Base-by-base conservation (phyloP, 2,113 vertebrate species). In the Martes martes region DNA sequence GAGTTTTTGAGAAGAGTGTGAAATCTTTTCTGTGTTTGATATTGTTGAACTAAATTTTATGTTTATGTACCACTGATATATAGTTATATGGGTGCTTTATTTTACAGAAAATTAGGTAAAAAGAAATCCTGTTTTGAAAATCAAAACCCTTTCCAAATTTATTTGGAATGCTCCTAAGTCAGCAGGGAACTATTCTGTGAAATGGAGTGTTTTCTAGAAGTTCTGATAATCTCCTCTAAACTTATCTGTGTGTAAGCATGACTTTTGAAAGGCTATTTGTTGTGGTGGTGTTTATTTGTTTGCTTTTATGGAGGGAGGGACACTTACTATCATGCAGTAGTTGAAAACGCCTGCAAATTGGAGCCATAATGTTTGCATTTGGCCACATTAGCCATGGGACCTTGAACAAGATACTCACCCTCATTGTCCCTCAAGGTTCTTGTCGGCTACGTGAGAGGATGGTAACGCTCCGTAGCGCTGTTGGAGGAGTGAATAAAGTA, bases 111-210 rank as follows among this genome's bases (percentile, higher is more conserved):
- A 42, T 28, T 50, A 65, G 23, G 8, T 28, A 31, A 31, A 47
- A 73, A 91, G n/a, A 79, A 88, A 50, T 42, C 23, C 47, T 33
- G 85, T 57, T 86, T 50, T 42, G 63, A 71, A 89, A 89, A 84
- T 13, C 23, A 45, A 93, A 79, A 45, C 74, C 69, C 63, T 91
- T 84, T 85, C 15, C 63, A 61, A 42, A 36, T 59, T 52, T 52
- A 15, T 33, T 11, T 63, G n/a, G 33, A 47, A 24, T 76, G 71
- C 14, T 84, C 8, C 7, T 39, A 45, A 74, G 28, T n/a, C 39
- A n/a, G 21, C 7, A 47, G 59, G 79, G 16, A 36, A 71, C 28
- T 14, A 11, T 47, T 86, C 11, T 45, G 52, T 45, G 52, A 83
- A 50, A 57, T 10, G 36, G 36, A 36, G 26, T 18, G 26, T 90